These are phyloP conservation scores for Leucopternis melanops DNA, from an alignment of 2,113 vertebrate genomes.

Conservation along the genomic window DNA sequence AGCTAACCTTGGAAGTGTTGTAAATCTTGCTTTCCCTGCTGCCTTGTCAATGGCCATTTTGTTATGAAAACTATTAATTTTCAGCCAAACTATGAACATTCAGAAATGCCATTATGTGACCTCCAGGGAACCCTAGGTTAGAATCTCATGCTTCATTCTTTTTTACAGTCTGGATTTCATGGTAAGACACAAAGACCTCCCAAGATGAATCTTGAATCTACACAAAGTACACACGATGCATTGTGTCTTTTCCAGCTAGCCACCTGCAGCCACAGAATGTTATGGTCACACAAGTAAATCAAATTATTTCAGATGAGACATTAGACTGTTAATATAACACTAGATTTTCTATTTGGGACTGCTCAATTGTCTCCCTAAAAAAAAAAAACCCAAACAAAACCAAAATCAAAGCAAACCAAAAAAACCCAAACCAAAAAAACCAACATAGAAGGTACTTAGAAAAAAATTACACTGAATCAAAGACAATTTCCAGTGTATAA, in stretches of 20 bases:
- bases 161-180: neutral
- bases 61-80: neutral
- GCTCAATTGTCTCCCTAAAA: neutral
- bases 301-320: neutral
- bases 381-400: neutral
- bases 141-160: neutral
- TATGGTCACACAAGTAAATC: neutral
- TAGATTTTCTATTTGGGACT: neutral
- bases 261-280: neutral
- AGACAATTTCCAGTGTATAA: neutral
- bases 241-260: neutral
- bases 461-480: neutral
- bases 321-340: neutral
- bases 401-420: neutral
- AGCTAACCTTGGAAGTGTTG: neutral
- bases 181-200: neutral
- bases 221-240: accelerated
- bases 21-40: neutral
- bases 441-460: neutral
- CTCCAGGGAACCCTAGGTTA: neutral
- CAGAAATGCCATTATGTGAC: neutral
- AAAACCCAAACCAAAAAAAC: neutral
- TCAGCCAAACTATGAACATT: neutral
- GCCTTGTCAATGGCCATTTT: neutral
- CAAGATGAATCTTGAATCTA: neutral